A percentile compares a stretch with the other conserved stretches of the same genome.
Evolutionary conservation across 1,140 invertebrate genomes (phyloP).

Genomic region (Argopecten irradians): DNA sequence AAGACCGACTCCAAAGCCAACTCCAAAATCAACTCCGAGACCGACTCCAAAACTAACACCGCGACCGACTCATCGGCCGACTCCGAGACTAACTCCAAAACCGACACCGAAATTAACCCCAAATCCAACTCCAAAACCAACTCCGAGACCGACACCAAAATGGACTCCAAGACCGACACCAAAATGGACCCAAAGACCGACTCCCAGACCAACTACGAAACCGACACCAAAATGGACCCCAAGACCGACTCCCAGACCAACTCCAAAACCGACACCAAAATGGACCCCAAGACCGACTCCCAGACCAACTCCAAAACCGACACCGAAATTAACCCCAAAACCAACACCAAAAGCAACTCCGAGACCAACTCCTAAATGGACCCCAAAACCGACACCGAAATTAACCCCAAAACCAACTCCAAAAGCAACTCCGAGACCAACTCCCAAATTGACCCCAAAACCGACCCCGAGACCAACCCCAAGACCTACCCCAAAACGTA

Average conservation of each 20-base stretch:
- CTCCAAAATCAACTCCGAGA: background rate
- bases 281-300: background rate
- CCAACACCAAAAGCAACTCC: background rate
- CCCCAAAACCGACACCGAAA: background rate
- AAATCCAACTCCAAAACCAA: background rate
- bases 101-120: background rate
- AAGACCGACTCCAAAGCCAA: background rate
- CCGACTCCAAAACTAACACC: background rate
- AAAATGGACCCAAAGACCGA: background rate
- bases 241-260: background rate
- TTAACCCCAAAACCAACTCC: background rate
- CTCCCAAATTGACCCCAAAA: background rate
- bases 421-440: background rate
- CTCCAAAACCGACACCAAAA: background rate
- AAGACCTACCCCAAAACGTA: background rate
- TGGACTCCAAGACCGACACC: background rate
- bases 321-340: background rate
- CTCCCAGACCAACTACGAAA: background rate
- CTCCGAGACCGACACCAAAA: background rate
- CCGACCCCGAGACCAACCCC: background rate
- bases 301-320: background rate
- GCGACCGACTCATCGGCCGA: background rate
- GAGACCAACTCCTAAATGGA: background rate
- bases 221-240: background rate
- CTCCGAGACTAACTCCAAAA: background rate